Evolutionary conservation across 2,113 vertebrate species (phyloP), one percentile per base, ranked within the genome.

Genomic region (Neotragus moschatus): DNA sequence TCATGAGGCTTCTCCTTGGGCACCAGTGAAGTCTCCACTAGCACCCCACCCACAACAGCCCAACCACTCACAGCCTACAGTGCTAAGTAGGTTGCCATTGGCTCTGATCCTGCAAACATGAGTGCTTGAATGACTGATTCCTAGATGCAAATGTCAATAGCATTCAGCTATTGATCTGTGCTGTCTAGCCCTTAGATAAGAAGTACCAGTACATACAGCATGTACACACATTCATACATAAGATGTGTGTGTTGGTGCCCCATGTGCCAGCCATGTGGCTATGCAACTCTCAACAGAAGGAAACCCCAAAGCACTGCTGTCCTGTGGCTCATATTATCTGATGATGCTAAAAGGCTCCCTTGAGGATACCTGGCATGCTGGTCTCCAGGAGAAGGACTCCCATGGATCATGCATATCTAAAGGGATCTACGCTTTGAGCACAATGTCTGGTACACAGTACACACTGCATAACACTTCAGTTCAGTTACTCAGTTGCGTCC

Each of bases 81-180:
- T 28, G 75, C n/a, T 80, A 26, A 73, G 26, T 28, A 63, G 2
- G 26, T 36, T 10, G 4, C 49, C 45, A 6, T 79, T 55, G 91
- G 19, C 63, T 96, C 47, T 47, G 96, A 7, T 25, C 19, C 6
- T 39, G 55, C 84, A 94, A 91, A 36, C 81, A 39, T 63, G 81
- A 94, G 85, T 56, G 33, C 4, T 80, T 84, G 91, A 82, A 93
- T 47, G 93, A 84, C 85, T 70, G 55, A 39, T 96, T 97, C 95
- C 77, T 91, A 98, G 86, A 94, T 92, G 75, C 96, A 98, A 93
- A 97, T 66, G 86, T 77, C 97, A 97, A 75, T 79, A 91, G 84
- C 79, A 98, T 96, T 96, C 95, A 96, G 81, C n/a, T 97, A 84
- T 23, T 96, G 53, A 79, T 92, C 85, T 89, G 55, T 84, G 80